A percentile compares a stretch with the other conserved stretches of the same genome.
These are phyloP conservation scores for Thripadectes ignobilis DNA, from an alignment of 2,797 vertebrate species.

Conservation along the genomic window DNA sequence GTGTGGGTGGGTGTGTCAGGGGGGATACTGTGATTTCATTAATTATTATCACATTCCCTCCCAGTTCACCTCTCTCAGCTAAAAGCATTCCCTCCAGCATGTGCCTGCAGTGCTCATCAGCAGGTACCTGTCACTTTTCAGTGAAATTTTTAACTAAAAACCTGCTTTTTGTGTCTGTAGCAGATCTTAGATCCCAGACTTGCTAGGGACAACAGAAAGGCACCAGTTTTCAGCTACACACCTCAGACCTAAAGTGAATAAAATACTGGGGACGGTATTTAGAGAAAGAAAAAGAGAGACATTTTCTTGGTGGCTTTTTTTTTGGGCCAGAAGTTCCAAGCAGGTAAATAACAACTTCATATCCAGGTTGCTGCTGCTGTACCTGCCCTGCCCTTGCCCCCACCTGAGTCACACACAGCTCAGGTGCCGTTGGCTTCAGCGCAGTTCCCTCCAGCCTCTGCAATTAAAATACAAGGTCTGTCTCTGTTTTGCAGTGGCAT, in stretches of 20 bases:
- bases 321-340: neutral
- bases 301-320: neutral
- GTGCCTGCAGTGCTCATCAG: neutral
- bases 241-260: neutral
- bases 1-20: neutral
- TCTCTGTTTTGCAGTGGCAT: neutral
- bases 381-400: neutral
- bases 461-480: neutral
- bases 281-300: neutral
- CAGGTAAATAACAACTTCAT: neutral
- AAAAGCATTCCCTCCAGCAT: neutral
- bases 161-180: neutral
- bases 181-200: neutral
- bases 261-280: neutral
- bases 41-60: neutral
- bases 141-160: neutral
- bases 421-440: neutral
- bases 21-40: fast-evolving
- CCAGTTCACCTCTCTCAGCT: neutral
- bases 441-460: neutral
- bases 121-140: neutral
- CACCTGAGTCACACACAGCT: neutral
- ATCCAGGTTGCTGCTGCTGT: neutral
- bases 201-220: neutral
- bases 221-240: neutral